Conservation (phyloP, 1,140 invertebrate genomes). For the Psix sp. region DNA sequence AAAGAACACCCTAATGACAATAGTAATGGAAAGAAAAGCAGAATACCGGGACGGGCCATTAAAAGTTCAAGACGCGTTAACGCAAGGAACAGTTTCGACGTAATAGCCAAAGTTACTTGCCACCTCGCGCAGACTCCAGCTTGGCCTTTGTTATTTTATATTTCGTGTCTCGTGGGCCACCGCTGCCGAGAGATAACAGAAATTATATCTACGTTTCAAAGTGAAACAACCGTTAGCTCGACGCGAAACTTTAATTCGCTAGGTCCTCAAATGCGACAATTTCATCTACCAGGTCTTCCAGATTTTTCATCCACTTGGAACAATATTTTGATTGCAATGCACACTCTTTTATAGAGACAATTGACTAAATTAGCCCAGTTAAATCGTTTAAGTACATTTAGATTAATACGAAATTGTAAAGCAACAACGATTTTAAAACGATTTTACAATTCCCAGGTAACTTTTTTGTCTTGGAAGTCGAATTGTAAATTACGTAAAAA, state of each 20-base stretch:
- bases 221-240: conserved; percentile 72
- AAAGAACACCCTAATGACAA: conserved; percentile 38
- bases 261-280: conserved; percentile 51
- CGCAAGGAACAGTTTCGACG: conserved; percentile 70
- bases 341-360: conserved; percentile 10
- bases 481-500: too few species aligned
- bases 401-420: too few species aligned
- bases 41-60: conserved; percentile 61
- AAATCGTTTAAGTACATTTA: background rate
- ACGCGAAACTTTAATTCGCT: conserved; percentile 70
- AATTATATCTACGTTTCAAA: conserved; percentile 70
- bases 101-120: conserved; percentile 73
- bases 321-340: conserved; percentile 15
- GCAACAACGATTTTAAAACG: too few species aligned
- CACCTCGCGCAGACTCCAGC: conserved; percentile 19
- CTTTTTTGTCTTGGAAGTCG: too few species aligned
- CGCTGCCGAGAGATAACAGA: conserved; percentile 71
- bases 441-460: too few species aligned
- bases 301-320: conserved; percentile 33
- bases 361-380: conserved; percentile 18
- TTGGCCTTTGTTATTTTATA: conserved; percentile 75
- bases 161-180: conserved; percentile 66
- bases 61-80: conserved; percentile 74
- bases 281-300: conserved; percentile 56
- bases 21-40: conserved; percentile 44